These are phyloP conservation scores for Agrypnus murinus DNA, from an alignment of 2,888 invertebrate species.

Conservation along the genomic window DNA sequence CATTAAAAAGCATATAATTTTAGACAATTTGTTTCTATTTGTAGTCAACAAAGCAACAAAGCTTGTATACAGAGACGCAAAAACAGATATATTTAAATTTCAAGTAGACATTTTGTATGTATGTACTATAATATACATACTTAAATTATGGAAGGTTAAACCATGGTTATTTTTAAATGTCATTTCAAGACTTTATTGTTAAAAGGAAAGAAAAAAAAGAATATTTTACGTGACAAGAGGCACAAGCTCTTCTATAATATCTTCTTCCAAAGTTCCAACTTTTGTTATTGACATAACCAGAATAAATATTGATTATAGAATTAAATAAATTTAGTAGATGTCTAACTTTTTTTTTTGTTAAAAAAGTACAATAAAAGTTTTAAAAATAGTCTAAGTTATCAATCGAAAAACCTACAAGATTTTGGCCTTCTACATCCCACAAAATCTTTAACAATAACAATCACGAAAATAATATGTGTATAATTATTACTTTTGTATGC, in stretches of 20 bases:
- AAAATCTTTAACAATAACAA: too few species aligned
- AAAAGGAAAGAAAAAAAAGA: conserved; percentile 11
- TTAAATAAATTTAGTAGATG: conserved; percentile 21
- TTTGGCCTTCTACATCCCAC: too few species aligned
- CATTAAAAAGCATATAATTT: too few species aligned
- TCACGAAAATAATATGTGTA: too few species aligned
- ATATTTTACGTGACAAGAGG: conserved; percentile 11
- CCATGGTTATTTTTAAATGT: conserved; percentile 22
- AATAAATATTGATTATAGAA: conserved; percentile 15
- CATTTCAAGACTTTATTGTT: conserved; percentile 13
- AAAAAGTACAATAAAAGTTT: too few species aligned
- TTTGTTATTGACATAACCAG: conserved; percentile 3
- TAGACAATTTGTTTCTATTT: too few species aligned
- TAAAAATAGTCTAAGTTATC: too few species aligned
- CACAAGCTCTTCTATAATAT: conserved; percentile 6
- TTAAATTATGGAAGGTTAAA: conserved; percentile 15
- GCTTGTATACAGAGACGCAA: neutral
- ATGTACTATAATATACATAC: conserved; percentile 1
- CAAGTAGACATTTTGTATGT: conserved; percentile 6
- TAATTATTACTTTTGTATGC: too few species aligned
- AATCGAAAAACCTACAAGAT: too few species aligned
- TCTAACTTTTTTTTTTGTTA: too few species aligned
- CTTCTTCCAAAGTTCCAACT: too few species aligned
- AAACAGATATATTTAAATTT: conserved; percentile 14
- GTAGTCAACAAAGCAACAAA: too few species aligned